Percentiles rank a stretch among this genome's conserved stretches.
Conservation (phyloP, 2,888 invertebrate genomes). For the Sicus ferrugineus region DNA sequence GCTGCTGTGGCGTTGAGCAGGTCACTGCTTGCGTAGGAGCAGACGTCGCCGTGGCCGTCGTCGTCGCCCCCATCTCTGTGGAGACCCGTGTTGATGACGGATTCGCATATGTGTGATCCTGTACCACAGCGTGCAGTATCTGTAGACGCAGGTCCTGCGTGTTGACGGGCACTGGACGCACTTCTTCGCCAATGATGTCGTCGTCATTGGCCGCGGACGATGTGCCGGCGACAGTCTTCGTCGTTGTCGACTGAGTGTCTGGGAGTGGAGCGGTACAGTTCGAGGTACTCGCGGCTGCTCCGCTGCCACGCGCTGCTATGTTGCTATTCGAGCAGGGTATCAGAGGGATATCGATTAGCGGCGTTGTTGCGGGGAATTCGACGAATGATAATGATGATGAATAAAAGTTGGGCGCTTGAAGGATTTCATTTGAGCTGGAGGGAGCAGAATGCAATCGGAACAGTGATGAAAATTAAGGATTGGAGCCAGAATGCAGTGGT, state of each 20-base stretch:
- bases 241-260: conserved; percentile 15
- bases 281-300: conserved; percentile 12
- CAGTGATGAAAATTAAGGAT: not conserved
- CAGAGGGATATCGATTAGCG: conserved; percentile 43
- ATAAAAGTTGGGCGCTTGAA: conserved; percentile 26
- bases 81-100: conserved; percentile 51
- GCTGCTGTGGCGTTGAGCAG: not conserved
- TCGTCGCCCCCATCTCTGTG: conserved; percentile 36
- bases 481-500: not conserved
- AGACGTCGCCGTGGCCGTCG: too few species aligned
- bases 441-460: too few species aligned
- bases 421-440: conserved; percentile 26
- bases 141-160: conserved; percentile 59
- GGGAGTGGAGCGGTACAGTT: conserved; percentile 21
- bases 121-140: conserved; percentile 59
- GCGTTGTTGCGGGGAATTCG: too few species aligned
- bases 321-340: conserved; percentile 43
- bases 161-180: conserved; percentile 60
- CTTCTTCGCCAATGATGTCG: conserved; percentile 62
- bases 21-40: too few species aligned
- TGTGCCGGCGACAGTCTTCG: not conserved
- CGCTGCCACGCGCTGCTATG: conserved; percentile 31
- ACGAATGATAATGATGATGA: conserved; percentile 27
- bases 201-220: conserved; percentile 53
- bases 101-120: conserved; percentile 63